Evolutionary conservation across 2,113 vertebrate genomes (phyloP).

Genomic region (Pao palembangensis): DNA sequence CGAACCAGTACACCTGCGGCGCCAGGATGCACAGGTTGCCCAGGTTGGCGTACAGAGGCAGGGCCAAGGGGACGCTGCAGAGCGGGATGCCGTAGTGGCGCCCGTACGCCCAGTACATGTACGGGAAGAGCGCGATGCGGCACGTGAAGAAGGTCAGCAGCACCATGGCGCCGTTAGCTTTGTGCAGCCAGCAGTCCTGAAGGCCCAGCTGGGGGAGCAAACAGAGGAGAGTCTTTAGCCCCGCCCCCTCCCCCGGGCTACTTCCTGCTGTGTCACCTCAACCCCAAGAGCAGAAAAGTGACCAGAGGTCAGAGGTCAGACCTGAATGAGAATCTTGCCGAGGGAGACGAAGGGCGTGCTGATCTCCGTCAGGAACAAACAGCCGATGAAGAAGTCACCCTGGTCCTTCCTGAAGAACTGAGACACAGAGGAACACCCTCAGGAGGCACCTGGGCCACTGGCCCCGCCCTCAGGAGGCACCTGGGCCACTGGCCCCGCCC

Average conservation of each 20-base stretch:
- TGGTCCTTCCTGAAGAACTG: constrained; percentile 87
- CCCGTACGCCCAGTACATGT: constrained; percentile 91
- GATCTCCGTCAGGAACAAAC: constrained; percentile 92
- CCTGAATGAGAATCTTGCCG: constrained; percentile 96
- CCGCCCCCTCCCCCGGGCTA: too few relatives aligned
- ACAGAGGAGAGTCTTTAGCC: neutral
- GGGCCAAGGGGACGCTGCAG: constrained; percentile 84
- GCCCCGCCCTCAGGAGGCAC: too few relatives aligned
- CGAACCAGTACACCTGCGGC: constrained; percentile 97
- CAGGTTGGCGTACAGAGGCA: constrained; percentile 85
- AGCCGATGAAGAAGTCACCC: constrained; percentile 95
- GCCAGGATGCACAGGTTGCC: constrained; percentile 87
- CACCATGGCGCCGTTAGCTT: constrained; percentile 86
- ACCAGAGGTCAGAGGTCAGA: constrained; percentile 44
- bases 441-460: too few relatives aligned
- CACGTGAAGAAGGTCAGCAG: constrained; percentile 89
- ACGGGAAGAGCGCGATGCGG: constrained; percentile 94
- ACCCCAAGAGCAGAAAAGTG: too few relatives aligned
- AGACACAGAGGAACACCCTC: constrained; percentile 9
- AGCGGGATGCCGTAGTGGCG: constrained; percentile 79
- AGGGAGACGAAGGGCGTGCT: constrained; percentile 97
- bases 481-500: too few relatives aligned
- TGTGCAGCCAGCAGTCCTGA: constrained; percentile 90
- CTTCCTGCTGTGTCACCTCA: too few relatives aligned
- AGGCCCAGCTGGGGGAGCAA: constrained; percentile 78